Conservation (phyloP, 1,140 invertebrate species). For the Calliopsis andreniformis region DNA sequence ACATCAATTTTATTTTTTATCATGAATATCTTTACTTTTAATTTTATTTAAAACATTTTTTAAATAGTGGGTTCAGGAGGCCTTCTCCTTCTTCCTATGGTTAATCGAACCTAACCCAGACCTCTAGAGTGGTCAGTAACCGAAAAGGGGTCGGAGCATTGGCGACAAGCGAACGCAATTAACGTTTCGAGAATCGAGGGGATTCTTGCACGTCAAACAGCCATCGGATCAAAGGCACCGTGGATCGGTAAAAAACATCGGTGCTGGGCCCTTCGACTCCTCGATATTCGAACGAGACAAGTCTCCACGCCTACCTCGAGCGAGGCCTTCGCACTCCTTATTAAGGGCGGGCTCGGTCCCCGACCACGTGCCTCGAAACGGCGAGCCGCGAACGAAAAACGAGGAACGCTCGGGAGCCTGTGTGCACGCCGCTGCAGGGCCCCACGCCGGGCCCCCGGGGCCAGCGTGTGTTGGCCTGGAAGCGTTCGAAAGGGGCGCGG, state of each 20-base stretch:
- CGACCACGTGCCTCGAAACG: slow-evolving; percentile 23
- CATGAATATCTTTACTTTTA: too few relatives aligned
- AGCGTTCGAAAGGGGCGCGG: slow-evolving; percentile 47
- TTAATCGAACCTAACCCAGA: too few relatives aligned
- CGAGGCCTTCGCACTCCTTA: slow-evolving; percentile 58
- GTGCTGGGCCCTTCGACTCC: slow-evolving; percentile 25
- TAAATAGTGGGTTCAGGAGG: too few relatives aligned
- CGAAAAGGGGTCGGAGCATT: too few relatives aligned
- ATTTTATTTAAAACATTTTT: too few relatives aligned
- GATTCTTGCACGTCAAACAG: slow-evolving; percentile 1
- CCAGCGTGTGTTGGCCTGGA: not conserved
- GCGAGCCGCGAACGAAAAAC: slow-evolving; percentile 39
- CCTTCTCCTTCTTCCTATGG: too few relatives aligned
- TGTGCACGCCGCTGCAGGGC: slow-evolving; percentile 1
- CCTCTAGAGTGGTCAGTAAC: too few relatives aligned
- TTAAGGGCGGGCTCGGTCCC: slow-evolving; percentile 46
- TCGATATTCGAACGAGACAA: slow-evolving; percentile 56
- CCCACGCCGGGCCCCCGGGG: not conserved
- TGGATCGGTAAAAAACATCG: slow-evolving; percentile 13
- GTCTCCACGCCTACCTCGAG: slow-evolving; percentile 62
- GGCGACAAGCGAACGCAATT: slow-evolving; percentile 4
- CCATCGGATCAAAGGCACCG: slow-evolving; percentile 25
- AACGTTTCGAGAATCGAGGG: slow-evolving; percentile 12
- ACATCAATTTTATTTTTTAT: too few relatives aligned
- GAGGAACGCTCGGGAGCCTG: slow-evolving; percentile 33